Evolutionary conservation across 2,113 vertebrate species (phyloP).

Genomic region (Neomonachus schauinslandi): DNA sequence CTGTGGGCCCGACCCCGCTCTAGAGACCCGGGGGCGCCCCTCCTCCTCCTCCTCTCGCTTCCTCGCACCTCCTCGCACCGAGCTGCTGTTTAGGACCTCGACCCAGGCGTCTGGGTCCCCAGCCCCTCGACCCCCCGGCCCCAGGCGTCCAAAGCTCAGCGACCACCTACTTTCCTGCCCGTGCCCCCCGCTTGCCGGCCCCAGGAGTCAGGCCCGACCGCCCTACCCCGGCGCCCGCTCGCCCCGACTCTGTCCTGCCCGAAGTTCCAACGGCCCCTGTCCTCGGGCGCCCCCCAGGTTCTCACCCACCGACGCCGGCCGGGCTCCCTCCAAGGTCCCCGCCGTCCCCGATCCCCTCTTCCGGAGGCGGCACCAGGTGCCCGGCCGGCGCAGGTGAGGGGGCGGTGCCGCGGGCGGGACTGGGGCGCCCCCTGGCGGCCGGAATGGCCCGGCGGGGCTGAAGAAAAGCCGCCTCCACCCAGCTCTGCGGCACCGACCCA

Average conservation of each 20-base stretch:
- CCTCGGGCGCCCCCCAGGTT: background rate
- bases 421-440: slow-evolving; percentile 43
- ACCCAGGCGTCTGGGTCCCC: background rate
- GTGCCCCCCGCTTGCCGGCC: background rate
- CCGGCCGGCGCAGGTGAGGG: slow-evolving; percentile 65
- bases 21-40: too few relatives aligned
- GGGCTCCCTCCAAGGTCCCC: slow-evolving; percentile 38
- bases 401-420: slow-evolving; percentile 43
- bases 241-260: background rate
- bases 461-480: background rate
- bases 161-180: background rate
- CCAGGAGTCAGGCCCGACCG: background rate
- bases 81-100: background rate
- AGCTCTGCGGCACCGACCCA: background rate
- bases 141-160: background rate
- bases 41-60: too few relatives aligned
- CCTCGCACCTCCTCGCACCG: background rate
- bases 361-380: slow-evolving; percentile 75
- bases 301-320: slow-evolving; percentile 58
- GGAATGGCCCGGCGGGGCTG: background rate
- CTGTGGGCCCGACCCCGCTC: background rate
- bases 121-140: background rate
- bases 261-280: background rate
- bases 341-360: slow-evolving; percentile 48
- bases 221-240: background rate